phyloP scores from a whole-genome alignment of 1,140 invertebrate genomes.

The Calliopsis andreniformis region DNA sequence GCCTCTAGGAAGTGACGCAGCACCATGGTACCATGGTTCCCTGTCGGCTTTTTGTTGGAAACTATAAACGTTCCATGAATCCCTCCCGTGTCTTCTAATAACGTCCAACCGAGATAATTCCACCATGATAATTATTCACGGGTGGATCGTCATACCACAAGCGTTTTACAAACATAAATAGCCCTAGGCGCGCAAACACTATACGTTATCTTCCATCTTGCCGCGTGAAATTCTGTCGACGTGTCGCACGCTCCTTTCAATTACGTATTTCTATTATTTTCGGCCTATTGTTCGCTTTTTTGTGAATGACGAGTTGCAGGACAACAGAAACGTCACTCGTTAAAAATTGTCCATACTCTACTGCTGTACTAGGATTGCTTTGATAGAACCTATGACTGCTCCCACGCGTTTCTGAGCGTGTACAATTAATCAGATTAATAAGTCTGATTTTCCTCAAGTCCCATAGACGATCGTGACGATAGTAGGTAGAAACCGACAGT shows the following conservation, averaged over 20 bases:
- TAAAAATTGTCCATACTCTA: too few relatives aligned
- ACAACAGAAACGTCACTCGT: too few relatives aligned
- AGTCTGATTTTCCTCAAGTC: conserved; percentile 52
- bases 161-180: conserved; percentile 36
- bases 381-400: too few relatives aligned
- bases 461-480: conserved; percentile 30
- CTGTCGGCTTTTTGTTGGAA: conserved; percentile 25
- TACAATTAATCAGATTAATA: too few relatives aligned
- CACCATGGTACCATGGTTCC: conserved; percentile 2
- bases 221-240: not conserved
- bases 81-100: conserved; percentile 24
- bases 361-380: too few relatives aligned
- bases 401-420: too few relatives aligned
- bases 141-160: not conserved
- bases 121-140: conserved; percentile 52
- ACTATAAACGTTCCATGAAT: not conserved
- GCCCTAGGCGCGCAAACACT: not conserved
- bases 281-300: conserved; percentile 3
- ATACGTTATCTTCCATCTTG: conserved; percentile 17
- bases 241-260: not conserved
- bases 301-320: not conserved
- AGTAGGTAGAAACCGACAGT: conserved; percentile 41
- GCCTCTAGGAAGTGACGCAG: conserved; percentile 28
- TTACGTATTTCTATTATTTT: conserved; percentile 23
- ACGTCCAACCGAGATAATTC: conserved; percentile 8